A percentile compares a stretch with the other conserved stretches of the same genome.
Evolutionary conservation across 2,888 invertebrate genomes (phyloP).

Genomic region (Nezara viridula): DNA sequence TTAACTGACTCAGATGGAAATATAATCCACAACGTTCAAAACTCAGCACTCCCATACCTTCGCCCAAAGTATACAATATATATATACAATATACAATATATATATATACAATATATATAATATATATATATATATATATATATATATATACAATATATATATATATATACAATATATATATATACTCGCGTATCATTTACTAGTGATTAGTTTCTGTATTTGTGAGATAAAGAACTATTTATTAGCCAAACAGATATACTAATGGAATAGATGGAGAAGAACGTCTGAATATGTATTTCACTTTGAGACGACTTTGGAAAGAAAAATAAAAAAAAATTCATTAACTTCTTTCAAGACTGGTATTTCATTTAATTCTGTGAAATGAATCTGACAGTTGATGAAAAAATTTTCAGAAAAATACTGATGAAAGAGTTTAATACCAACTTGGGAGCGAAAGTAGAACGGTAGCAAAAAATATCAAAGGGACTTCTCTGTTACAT

Average conservation of each 20-base stretch:
- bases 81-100: too few relatives aligned
- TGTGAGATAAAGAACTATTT: too few relatives aligned
- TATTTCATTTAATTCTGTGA: background rate
- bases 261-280: background rate
- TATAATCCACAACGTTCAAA: too few relatives aligned
- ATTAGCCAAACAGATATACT: background rate
- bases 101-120: too few relatives aligned
- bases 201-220: too few relatives aligned
- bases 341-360: background rate
- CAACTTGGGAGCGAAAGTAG: background rate
- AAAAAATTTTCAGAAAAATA: slow-evolving; percentile 1
- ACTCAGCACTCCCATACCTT: too few relatives aligned
- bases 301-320: background rate
- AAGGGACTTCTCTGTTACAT: slow-evolving; percentile 38
- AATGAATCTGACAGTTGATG: slow-evolving; percentile 2
- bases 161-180: too few relatives aligned
- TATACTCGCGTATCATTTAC: too few relatives aligned
- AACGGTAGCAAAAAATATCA: slow-evolving; percentile 37
- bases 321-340: background rate
- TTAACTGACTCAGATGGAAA: too few relatives aligned
- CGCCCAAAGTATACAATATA: too few relatives aligned
- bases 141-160: too few relatives aligned
- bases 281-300: background rate
- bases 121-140: too few relatives aligned
- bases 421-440: slow-evolving; percentile 11